Conservation (phyloP, 2,797 vertebrate species). For the Morus bassanus region DNA sequence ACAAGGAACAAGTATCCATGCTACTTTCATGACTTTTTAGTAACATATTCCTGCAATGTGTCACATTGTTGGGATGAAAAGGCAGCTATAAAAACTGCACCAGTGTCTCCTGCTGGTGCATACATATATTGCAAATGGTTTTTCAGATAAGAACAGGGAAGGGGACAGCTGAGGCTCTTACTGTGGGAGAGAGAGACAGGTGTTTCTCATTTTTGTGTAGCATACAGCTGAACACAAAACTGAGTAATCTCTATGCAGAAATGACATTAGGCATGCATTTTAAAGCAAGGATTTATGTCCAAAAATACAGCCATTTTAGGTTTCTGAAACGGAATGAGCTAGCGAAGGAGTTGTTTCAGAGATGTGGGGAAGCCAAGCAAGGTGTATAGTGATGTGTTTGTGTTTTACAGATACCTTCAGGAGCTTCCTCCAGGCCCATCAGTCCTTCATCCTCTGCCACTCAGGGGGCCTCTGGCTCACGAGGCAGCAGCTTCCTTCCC, state of each 20-base stretch:
- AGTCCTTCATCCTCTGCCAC: slow-evolving; percentile 68
- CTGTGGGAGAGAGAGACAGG: background rate
- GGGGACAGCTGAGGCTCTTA: background rate
- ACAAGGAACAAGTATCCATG: background rate
- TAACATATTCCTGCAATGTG: background rate
- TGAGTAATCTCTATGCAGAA: background rate
- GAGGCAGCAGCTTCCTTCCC: slow-evolving; percentile 38
- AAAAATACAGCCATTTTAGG: background rate
- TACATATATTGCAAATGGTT: background rate
- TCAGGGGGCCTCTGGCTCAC: background rate
- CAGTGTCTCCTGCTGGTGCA: slow-evolving; percentile 60
- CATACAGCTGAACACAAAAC: fast-evolving
- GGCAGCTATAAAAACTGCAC: background rate
- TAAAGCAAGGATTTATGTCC: background rate
- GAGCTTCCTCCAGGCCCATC: slow-evolving; percentile 70
- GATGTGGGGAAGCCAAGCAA: background rate
- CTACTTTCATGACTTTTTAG: background rate
- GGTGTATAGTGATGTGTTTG: background rate
- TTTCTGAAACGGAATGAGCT: background rate
- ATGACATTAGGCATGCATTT: background rate
- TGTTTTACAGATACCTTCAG: slow-evolving; percentile 70
- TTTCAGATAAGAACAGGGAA: background rate
- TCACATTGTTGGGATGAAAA: background rate
- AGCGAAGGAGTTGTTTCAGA: background rate
- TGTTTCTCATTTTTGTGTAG: background rate